These are phyloP conservation scores for Dolichoris vasculosae DNA, from an alignment of 1,140 invertebrate species.

Conservation along the genomic window DNA sequence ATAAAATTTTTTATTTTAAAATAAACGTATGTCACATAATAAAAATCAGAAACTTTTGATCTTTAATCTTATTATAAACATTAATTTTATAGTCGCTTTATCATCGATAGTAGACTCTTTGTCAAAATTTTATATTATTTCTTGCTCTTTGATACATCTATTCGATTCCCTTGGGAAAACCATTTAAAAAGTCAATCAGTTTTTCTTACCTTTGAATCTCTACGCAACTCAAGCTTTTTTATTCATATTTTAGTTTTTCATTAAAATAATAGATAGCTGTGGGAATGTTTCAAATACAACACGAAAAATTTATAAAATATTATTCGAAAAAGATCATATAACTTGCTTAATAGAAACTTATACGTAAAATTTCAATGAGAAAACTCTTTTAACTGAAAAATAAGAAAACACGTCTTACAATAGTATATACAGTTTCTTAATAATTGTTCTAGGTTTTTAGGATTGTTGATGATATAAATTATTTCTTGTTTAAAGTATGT, in stretches of 20 bases:
- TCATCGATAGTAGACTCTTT: too few species aligned
- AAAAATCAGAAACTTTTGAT: not conserved
- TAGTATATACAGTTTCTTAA: not conserved
- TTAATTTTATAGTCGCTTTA: not conserved
- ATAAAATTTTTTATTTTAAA: not conserved
- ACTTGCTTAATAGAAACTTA: not conserved
- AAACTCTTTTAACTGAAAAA: too few species aligned
- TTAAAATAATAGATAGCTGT: not conserved
- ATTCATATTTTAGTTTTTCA: not conserved
- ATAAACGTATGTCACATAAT: not conserved
- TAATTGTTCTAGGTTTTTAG: not conserved
- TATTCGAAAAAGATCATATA: not conserved
- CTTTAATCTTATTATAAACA: not conserved
- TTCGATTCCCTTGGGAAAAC: not conserved
- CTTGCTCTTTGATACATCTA: not conserved
- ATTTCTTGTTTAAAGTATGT: not conserved
- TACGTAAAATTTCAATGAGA: not conserved
- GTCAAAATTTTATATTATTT: too few species aligned
- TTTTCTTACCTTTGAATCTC: not conserved
- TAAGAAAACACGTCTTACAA: not conserved
- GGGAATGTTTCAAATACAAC: not conserved
- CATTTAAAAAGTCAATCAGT: constrained; percentile 23
- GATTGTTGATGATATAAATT: not conserved
- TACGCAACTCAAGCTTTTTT: not conserved
- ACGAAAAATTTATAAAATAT: not conserved